Conservation (phyloP, 1,140 invertebrate genomes). For the Bombus vancouverensis region DNA sequence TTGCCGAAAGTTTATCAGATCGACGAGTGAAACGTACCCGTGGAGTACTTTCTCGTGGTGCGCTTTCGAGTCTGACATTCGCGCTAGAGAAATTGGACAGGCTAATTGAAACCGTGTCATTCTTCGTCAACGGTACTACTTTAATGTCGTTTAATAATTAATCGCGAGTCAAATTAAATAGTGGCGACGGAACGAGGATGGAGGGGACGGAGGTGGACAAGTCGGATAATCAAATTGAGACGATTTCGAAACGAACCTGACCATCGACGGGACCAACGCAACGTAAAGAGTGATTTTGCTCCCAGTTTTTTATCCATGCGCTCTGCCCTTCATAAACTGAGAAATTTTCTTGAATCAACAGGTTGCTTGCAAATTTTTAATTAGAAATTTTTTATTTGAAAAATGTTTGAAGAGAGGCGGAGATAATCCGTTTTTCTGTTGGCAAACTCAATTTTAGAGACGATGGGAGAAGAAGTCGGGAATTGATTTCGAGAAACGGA, state of each 20-base stretch:
- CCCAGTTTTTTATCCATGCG: neutral
- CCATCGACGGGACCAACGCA: neutral
- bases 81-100: conserved; percentile 13
- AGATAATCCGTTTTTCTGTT: neutral
- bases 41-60: conserved; percentile 27
- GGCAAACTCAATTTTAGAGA: neutral
- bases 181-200: neutral
- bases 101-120: conserved; percentile 29
- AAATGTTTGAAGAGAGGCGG: neutral
- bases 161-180: neutral
- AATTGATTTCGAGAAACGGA: neutral
- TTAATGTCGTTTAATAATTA: conserved; percentile 27
- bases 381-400: neutral
- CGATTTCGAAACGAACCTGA: neutral
- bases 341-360: neutral
- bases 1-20: conserved; percentile 28
- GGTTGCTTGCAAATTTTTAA: neutral
- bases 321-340: neutral
- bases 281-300: too few species aligned
- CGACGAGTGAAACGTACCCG: conserved; percentile 25
- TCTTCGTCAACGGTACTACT: neutral
- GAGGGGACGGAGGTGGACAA: too few species aligned
- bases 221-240: neutral
- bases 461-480: neutral
- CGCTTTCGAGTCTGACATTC: conserved; percentile 17